Conservation (phyloP, 1,140 invertebrate species). For the Drosophila ohnishii region DNA sequence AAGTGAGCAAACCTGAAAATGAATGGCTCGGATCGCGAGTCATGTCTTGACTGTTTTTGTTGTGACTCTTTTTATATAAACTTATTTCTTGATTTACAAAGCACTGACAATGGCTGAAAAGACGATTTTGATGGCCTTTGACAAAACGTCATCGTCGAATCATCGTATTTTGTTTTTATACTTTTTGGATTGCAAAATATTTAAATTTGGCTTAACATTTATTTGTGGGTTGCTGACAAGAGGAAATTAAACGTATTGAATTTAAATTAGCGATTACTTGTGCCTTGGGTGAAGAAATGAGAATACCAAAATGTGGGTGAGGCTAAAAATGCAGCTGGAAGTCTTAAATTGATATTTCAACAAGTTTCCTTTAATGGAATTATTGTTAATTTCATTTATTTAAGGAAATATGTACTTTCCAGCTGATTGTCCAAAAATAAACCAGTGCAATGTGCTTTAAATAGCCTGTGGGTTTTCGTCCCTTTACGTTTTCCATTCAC, state of each 20-base stretch:
- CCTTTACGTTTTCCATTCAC: slow-evolving; percentile 7
- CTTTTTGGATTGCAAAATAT: slow-evolving; percentile 23
- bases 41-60: slow-evolving; percentile 27
- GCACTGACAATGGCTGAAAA: slow-evolving; percentile 52
- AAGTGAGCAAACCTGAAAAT: slow-evolving; percentile 47
- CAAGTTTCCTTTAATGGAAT: not conserved
- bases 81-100: slow-evolving; percentile 55
- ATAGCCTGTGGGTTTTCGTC: not conserved
- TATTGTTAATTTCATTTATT: no score
- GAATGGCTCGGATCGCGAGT: slow-evolving; percentile 27
- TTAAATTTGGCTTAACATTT: slow-evolving; percentile 30
- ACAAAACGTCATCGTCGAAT: slow-evolving; percentile 57
- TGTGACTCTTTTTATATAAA: slow-evolving; percentile 50
- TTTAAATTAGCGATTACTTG: slow-evolving; percentile 22
- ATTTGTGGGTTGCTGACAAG: slow-evolving; percentile 34
- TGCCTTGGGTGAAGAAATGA: not conserved
- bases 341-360: not conserved
- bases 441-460: not conserved
- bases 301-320: not conserved
- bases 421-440: not conserved
- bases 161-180: slow-evolving; percentile 16
- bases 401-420: not conserved
- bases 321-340: no score
- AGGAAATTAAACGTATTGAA: slow-evolving; percentile 42
- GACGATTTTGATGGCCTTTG: slow-evolving; percentile 48